Conservation (phyloP, 2,113 vertebrate genomes). For the Columbina picui region DNA sequence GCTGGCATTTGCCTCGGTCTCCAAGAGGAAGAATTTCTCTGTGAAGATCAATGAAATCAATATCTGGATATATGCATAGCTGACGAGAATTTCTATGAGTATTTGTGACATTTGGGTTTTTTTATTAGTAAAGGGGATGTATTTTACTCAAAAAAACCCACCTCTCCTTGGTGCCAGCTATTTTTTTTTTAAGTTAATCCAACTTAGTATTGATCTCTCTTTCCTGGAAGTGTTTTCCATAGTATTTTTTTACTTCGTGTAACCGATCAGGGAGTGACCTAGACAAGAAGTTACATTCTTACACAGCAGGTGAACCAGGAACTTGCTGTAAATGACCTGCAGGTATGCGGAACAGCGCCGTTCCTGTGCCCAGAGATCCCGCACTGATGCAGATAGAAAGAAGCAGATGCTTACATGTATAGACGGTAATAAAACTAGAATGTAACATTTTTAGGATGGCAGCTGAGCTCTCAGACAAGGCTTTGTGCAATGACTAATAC, state of each 20-base stretch:
- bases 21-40: slow-evolving; percentile 8
- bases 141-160: not conserved
- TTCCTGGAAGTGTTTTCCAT: slow-evolving; percentile 49
- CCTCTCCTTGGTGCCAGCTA: not conserved
- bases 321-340: slow-evolving; percentile 32
- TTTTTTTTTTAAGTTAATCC: not conserved
- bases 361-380: not conserved
- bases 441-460: slow-evolving; percentile 28
- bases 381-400: not conserved
- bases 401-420: slow-evolving; percentile 42
- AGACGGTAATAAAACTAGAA: slow-evolving; percentile 14
- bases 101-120: not conserved
- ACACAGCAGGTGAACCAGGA: slow-evolving; percentile 67
- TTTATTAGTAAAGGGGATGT: not conserved
- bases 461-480: slow-evolving; percentile 59
- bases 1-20: slow-evolving; percentile 18
- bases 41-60: slow-evolving; percentile 21
- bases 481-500: slow-evolving; percentile 51
- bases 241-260: not conserved
- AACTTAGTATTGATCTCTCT: not conserved
- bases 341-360: slow-evolving; percentile 49
- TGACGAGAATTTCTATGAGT: not conserved
- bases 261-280: slow-evolving; percentile 28
- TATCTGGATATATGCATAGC: not conserved
- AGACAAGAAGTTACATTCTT: slow-evolving; percentile 63